These are phyloP conservation scores for Felis chaus DNA, from an alignment of 2,113 vertebrate genomes.

Conservation along the genomic window DNA sequence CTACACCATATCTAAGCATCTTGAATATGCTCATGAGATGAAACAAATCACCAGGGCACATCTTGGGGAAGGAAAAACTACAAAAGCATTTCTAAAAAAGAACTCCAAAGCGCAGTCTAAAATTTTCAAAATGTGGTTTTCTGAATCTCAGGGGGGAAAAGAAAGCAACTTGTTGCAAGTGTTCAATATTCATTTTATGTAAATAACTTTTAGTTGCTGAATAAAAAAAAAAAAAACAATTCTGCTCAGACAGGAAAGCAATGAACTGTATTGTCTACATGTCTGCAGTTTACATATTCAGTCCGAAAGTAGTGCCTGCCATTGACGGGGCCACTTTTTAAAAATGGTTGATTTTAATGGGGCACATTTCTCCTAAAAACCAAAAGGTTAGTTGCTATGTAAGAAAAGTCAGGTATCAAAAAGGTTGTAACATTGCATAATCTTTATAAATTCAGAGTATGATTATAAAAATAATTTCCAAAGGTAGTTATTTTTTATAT, in stretches of 20 bases:
- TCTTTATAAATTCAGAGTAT: not conserved
- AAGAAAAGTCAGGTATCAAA: not conserved
- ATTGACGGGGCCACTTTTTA: not conserved
- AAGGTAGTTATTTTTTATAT: not conserved
- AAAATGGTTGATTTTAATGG: not conserved
- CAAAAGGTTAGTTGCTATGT: not conserved
- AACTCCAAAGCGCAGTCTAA: not conserved
- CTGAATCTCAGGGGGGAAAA: not conserved
- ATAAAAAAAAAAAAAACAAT: not conserved
- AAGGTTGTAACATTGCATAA: not conserved
- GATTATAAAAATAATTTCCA: not conserved
- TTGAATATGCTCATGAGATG: not conserved
- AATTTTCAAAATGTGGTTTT: not conserved
- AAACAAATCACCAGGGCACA: not conserved
- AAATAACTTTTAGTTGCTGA: not conserved
- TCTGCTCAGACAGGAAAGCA: not conserved
- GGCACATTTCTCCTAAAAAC: not conserved
- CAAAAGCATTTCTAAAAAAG: not conserved
- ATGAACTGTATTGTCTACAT: not conserved
- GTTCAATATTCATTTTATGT: not conserved
- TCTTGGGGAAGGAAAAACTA: not conserved
- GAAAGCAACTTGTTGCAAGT: not conserved
- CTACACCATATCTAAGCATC: not conserved
- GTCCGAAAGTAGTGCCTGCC: not conserved
- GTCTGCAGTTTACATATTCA: not conserved